A percentile compares a stretch with the other conserved stretches of the same genome.
Evolutionary conservation across 2,797 vertebrate genomes (phyloP).

Genomic region (Diglossa cyanea): DNA sequence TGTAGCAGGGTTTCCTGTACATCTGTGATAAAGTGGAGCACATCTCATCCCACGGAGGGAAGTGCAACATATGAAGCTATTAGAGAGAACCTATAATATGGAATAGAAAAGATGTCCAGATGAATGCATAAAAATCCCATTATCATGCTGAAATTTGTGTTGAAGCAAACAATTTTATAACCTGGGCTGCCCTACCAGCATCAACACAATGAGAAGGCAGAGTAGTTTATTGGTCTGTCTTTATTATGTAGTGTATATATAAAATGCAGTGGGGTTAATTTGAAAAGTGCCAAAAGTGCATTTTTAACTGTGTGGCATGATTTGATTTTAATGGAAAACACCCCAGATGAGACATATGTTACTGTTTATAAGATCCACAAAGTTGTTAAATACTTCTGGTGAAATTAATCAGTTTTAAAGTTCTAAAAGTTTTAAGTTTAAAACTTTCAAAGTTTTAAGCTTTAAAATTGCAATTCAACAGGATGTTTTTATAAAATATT

Average conservation of each 20-base stretch:
- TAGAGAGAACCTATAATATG: background rate
- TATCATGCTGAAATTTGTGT: background rate
- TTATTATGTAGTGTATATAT: background rate
- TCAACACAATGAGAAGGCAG: background rate
- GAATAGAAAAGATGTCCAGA: background rate
- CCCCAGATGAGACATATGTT: background rate
- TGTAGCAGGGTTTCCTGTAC: constrained; percentile 23
- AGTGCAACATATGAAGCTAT: background rate
- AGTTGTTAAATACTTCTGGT: background rate
- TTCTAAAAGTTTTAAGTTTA: background rate
- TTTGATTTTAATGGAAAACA: background rate
- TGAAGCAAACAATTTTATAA: background rate
- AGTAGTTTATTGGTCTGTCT: background rate
- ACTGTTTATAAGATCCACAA: background rate
- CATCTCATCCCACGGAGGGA: background rate
- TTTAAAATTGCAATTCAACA: background rate
- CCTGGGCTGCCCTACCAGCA: background rate
- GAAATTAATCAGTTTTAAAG: background rate
- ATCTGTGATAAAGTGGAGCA: constrained; percentile 16
- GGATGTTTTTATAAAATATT: background rate
- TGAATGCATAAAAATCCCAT: background rate
- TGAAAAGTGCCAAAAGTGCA: background rate
- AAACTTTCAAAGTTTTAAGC: background rate
- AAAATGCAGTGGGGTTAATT: background rate
- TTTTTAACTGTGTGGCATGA: background rate